A percentile compares a stretch with the other conserved stretches of the same genome.
These are phyloP conservation scores for Prolemur simus DNA, from an alignment of 2,113 vertebrate genomes.

Conservation along the genomic window DNA sequence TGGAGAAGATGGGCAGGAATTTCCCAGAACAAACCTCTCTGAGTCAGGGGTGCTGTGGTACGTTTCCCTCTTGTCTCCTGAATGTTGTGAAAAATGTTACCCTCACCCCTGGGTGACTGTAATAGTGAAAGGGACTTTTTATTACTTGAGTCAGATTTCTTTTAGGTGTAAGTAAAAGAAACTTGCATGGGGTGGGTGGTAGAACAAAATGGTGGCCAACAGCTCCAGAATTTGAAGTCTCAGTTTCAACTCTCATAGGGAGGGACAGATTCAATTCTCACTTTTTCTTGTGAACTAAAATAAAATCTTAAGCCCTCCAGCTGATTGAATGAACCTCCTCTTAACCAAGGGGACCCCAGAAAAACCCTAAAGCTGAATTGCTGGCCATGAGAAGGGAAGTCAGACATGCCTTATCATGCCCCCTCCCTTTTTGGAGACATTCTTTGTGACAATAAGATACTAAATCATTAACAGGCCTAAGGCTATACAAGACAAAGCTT, in stretches of 20 bases:
- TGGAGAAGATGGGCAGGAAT: background rate
- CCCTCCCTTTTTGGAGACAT: too few species aligned
- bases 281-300: background rate
- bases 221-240: background rate
- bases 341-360: too few species aligned
- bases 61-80: background rate
- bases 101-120: background rate
- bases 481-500: too few species aligned
- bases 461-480: too few species aligned
- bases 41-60: background rate
- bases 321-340: too few species aligned
- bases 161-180: background rate
- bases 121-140: background rate
- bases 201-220: background rate
- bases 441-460: too few species aligned
- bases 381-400: too few species aligned
- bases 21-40: background rate
- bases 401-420: too few species aligned
- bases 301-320: too few species aligned
- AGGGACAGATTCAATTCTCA: background rate
- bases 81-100: background rate
- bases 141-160: background rate
- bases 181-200: background rate
- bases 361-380: too few species aligned
- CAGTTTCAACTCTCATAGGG: background rate